A percentile compares a stretch with the other conserved stretches of the same genome.
phyloP scores from a whole-genome alignment of 2,797 vertebrate genomes.

The Allobates femoralis region DNA sequence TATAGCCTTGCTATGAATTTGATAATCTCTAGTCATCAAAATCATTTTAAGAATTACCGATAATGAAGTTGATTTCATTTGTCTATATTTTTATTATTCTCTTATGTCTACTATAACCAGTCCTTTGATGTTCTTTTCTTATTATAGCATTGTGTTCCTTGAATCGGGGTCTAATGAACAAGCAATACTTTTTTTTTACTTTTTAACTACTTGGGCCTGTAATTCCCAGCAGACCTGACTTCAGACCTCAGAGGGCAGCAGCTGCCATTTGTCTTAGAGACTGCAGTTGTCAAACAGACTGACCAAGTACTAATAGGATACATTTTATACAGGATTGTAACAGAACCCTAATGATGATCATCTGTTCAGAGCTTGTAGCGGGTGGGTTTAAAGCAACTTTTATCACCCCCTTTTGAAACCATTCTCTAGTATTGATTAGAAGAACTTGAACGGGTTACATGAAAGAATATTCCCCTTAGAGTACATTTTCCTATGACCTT shows the following conservation, averaged over 20 bases:
- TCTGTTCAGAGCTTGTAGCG: slow-evolving; percentile 77
- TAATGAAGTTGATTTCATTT: too few species aligned
- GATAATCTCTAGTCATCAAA: too few species aligned
- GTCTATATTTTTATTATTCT: slow-evolving; percentile 67
- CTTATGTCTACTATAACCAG: slow-evolving; percentile 67
- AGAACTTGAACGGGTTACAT: slow-evolving; percentile 62
- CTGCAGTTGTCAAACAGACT: slow-evolving; percentile 77
- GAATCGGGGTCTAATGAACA: slow-evolving; percentile 79
- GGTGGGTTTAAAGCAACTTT: slow-evolving; percentile 74
- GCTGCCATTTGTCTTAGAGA: slow-evolving; percentile 80
- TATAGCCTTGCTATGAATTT: too few species aligned
- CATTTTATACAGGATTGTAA: slow-evolving; percentile 74
- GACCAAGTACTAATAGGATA: slow-evolving; percentile 78
- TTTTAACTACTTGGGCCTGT: slow-evolving; percentile 70
- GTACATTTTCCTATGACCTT: slow-evolving; percentile 58
- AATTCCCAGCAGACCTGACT: slow-evolving; percentile 80
- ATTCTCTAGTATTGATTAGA: slow-evolving; percentile 69
- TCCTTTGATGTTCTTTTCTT: slow-evolving; percentile 76
- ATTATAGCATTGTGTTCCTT: slow-evolving; percentile 75
- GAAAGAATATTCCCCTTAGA: slow-evolving; percentile 58
- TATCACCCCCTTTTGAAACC: slow-evolving; percentile 73
- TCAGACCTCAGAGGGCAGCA: slow-evolving; percentile 79
- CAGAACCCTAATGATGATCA: slow-evolving; percentile 77
- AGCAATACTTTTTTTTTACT: slow-evolving; percentile 71
- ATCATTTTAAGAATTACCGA: too few species aligned